Percentiles rank a stretch among this genome's conserved stretches.
Conservation (phyloP, 2,888 invertebrate genomes). For the Nomada ruficornis region DNA sequence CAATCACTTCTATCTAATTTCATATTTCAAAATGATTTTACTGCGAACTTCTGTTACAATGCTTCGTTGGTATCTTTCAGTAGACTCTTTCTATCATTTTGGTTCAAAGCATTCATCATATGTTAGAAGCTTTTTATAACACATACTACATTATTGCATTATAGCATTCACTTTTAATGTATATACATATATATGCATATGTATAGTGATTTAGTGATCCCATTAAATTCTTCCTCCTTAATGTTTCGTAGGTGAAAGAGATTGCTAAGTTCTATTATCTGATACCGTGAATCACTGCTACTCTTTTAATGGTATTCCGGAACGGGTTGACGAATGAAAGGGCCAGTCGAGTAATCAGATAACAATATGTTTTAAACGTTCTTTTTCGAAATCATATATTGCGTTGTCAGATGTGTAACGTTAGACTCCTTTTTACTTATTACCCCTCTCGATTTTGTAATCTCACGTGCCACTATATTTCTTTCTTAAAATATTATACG, state of each 20-base stretch:
- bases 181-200: neutral
- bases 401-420: slow-evolving; percentile 3
- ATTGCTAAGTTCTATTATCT: slow-evolving; percentile 39
- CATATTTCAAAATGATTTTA: slow-evolving; percentile 11
- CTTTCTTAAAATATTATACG: neutral
- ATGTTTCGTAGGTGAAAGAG: slow-evolving; percentile 29
- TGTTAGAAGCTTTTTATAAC: slow-evolving; percentile 24
- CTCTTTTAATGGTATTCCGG: slow-evolving; percentile 34
- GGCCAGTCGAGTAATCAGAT: slow-evolving; percentile 33
- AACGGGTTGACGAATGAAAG: slow-evolving; percentile 31
- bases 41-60: slow-evolving; percentile 3
- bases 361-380: slow-evolving; percentile 17
- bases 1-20: slow-evolving; percentile 29
- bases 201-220: slow-evolving; percentile 37
- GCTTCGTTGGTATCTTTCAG: slow-evolving; percentile 44
- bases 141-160: slow-evolving; percentile 44
- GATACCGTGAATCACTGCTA: slow-evolving; percentile 38
- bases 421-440: no score
- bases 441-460: neutral
- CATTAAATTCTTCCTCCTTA: slow-evolving; percentile 55
- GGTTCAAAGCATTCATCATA: slow-evolving; percentile 25
- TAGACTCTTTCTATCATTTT: slow-evolving; percentile 34
- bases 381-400: slow-evolving; percentile 25
- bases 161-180: slow-evolving; percentile 49
- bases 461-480: neutral